A percentile compares a stretch with the other conserved stretches of the same genome.
phyloP scores from a whole-genome alignment of 1,140 invertebrate genomes.

The Andrena cerasifolii region DNA sequence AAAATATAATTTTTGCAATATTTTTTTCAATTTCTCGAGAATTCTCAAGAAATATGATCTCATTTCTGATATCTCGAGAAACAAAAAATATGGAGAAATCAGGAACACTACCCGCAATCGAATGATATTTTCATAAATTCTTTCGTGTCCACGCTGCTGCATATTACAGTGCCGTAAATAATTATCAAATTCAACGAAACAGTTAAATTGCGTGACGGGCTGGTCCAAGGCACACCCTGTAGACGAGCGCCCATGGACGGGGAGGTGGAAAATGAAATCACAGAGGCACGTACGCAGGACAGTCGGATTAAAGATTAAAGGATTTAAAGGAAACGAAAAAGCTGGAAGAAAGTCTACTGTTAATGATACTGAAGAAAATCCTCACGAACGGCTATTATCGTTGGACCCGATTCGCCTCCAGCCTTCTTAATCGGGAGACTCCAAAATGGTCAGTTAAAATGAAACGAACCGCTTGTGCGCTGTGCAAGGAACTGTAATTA shows the following conservation, averaged over 20 bases:
- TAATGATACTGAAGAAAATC: slow-evolving; percentile 47
- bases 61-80: too few species aligned
- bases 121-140: neutral
- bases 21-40: too few species aligned
- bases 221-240: neutral
- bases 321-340: slow-evolving; percentile 51
- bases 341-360: slow-evolving; percentile 31
- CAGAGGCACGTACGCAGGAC: slow-evolving; percentile 46
- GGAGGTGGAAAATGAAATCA: slow-evolving; percentile 46
- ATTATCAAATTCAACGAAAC: slow-evolving; percentile 3
- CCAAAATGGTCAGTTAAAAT: neutral
- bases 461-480: too few species aligned
- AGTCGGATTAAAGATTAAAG: slow-evolving; percentile 64
- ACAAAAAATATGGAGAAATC: too few species aligned
- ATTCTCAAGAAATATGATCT: too few species aligned
- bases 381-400: slow-evolving; percentile 33
- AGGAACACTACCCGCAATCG: too few species aligned
- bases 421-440: neutral
- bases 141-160: neutral
- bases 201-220: slow-evolving; percentile 1
- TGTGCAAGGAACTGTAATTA: neutral
- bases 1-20: too few species aligned
- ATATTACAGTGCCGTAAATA: neutral
- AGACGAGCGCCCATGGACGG: too few species aligned
- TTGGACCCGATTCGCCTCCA: slow-evolving; percentile 5